phyloP scores from a whole-genome alignment of 2,888 invertebrate genomes.

The Dicycla oo region DNA sequence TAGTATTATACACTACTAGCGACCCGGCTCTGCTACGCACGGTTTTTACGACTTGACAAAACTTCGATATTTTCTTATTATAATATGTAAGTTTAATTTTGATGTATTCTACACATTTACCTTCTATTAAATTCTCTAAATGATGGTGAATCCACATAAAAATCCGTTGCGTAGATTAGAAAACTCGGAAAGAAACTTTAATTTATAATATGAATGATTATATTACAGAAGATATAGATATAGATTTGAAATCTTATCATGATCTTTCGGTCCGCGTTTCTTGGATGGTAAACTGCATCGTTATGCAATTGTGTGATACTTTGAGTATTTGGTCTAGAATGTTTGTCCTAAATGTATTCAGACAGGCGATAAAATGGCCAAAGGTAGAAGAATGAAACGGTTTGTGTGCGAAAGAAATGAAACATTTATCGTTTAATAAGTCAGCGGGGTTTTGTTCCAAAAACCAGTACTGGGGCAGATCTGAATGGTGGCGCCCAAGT shows the following conservation, averaged over 20 bases:
- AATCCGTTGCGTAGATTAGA: neutral
- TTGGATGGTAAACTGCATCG: too few species aligned
- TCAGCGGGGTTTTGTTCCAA: slow-evolving; percentile 25
- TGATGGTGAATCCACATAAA: too few species aligned
- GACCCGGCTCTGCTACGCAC: too few species aligned
- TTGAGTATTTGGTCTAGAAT: neutral
- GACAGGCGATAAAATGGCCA: neutral
- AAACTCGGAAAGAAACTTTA: too few species aligned
- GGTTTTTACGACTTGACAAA: neutral
- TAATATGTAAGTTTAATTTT: too few species aligned
- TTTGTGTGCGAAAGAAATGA: slow-evolving; percentile 25
- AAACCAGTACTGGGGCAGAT: slow-evolving; percentile 14
- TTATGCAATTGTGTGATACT: too few species aligned
- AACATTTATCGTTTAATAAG: slow-evolving; percentile 35
- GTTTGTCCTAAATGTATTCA: neutral
- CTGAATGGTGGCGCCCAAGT: slow-evolving; percentile 5
- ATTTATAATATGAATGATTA: neutral
- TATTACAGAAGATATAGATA: too few species aligned
- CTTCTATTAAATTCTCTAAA: too few species aligned
- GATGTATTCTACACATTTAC: neutral
- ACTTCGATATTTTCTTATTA: neutral
- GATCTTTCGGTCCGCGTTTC: neutral
- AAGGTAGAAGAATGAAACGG: slow-evolving; percentile 12
- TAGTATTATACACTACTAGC: too few species aligned
- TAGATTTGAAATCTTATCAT: neutral